A percentile compares a stretch with the other conserved stretches of the same genome.
Conservation (phyloP, 64 coral and sea anemone genomes). For the Acropora yongei region DNA sequence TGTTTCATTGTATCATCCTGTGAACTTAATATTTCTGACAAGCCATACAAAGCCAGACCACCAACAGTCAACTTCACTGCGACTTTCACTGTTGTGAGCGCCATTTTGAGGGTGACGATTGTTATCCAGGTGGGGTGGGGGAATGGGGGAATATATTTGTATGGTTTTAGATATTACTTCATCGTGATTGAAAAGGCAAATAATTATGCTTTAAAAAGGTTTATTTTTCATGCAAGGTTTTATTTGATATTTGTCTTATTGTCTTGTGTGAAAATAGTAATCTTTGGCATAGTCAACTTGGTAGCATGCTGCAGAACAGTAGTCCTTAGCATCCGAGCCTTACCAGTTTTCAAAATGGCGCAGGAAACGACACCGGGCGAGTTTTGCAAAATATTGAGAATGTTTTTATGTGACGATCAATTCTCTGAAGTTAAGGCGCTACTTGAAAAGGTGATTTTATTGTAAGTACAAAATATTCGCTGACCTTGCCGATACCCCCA, state of each 20-base stretch:
- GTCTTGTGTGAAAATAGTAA: too few species aligned
- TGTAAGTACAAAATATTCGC: not conserved
- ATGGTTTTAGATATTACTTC: not conserved
- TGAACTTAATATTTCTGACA: constrained; percentile 45
- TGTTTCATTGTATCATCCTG: constrained; percentile 27
- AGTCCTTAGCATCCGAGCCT: constrained; percentile 23
- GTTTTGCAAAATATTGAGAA: not conserved
- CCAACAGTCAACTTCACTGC: constrained; percentile 18
- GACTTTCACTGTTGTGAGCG: not conserved
- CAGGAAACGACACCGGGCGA: not conserved
- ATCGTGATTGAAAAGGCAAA: not conserved
- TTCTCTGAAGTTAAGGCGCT: constrained; percentile 6
- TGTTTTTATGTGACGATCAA: not conserved
- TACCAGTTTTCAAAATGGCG: constrained; percentile 17
- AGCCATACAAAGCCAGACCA: constrained; percentile 33
- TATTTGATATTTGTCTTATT: too few species aligned
- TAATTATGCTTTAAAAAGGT: too few species aligned
- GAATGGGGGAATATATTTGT: not conserved
- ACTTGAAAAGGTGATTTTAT: not conserved
- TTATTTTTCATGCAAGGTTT: too few species aligned
- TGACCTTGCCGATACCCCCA: too few species aligned
- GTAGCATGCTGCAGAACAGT: too few species aligned
- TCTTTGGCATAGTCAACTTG: too few species aligned
- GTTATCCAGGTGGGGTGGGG: not conserved
- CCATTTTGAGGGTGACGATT: not conserved